Evolutionary conservation across 2,888 invertebrate species (phyloP).

Genomic region (Scaptomyza reducta): DNA sequence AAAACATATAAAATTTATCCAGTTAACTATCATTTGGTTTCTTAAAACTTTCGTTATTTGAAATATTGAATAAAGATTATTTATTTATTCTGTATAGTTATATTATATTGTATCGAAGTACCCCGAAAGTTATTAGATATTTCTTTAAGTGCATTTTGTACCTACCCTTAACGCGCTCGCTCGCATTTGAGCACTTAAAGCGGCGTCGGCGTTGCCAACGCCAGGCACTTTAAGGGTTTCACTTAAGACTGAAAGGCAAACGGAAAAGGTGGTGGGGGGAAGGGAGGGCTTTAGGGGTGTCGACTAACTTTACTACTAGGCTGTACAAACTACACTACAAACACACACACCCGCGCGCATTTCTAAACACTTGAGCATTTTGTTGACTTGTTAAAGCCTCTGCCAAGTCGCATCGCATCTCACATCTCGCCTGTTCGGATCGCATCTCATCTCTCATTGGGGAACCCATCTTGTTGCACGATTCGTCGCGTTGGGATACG

Average conservation of each 20-base stretch:
- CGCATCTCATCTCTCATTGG: constrained; percentile 2
- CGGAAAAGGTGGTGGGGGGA: background rate
- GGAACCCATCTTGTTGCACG: constrained; percentile 40
- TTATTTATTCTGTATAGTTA: no score
- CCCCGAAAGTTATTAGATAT: background rate
- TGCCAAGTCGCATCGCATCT: constrained; percentile 15
- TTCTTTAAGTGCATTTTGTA: constrained; percentile 31
- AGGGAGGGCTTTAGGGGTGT: background rate
- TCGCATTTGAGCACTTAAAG: constrained; percentile 61
- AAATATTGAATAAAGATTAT: no score
- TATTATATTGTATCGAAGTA: no score
- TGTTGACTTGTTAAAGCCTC: constrained; percentile 66
- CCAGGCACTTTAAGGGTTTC: constrained; percentile 74
- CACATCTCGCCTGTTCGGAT: constrained; percentile 4
- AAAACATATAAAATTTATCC: no score
- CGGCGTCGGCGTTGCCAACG: constrained; percentile 57
- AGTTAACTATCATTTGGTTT: no score
- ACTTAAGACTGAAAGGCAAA: constrained; percentile 51
- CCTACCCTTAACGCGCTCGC: constrained; percentile 31
- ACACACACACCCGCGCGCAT: constrained; percentile 12
- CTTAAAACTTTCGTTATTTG: no score
- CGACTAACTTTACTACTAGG: constrained; percentile 2
- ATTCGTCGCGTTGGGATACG: constrained; percentile 61
- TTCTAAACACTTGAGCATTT: constrained; percentile 66
- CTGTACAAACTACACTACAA: constrained; percentile 8